Conservation (phyloP, 2,113 vertebrate genomes). For the Eulemur macaco region DNA sequence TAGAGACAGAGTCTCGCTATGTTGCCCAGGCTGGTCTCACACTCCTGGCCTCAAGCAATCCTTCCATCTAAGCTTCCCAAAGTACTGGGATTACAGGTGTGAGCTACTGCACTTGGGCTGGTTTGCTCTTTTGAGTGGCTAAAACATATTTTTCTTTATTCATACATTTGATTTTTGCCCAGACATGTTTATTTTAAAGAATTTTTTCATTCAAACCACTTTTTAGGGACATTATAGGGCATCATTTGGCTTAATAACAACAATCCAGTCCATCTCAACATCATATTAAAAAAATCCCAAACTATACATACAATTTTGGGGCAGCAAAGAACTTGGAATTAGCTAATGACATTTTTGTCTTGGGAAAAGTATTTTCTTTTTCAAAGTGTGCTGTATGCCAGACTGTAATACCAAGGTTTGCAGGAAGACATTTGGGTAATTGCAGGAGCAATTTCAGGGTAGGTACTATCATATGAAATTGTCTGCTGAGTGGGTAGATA, state of each 20-base stretch:
- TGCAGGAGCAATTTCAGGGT: conserved; percentile 30
- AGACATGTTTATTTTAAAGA: conserved; percentile 26
- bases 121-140: neutral
- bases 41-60: too few species aligned
- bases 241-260: neutral
- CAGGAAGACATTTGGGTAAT: conserved; percentile 46
- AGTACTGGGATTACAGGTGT: too few species aligned
- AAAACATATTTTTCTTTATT: conserved; percentile 34
- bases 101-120: too few species aligned
- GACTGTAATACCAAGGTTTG: neutral
- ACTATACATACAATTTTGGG: neutral
- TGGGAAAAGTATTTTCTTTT: conserved; percentile 27
- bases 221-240: neutral
- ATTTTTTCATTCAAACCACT: neutral
- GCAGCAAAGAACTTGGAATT: neutral
- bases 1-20: too few species aligned
- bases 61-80: too few species aligned
- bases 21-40: too few species aligned
- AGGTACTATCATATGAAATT: conserved; percentile 3
- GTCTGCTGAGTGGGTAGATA: neutral
- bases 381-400: neutral
- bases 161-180: neutral
- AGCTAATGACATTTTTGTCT: conserved; percentile 29
- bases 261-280: neutral
- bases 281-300: neutral